Base-by-base conservation (phyloP, 2,888 invertebrate species). In the Lasioglossum lativentre region DNA sequence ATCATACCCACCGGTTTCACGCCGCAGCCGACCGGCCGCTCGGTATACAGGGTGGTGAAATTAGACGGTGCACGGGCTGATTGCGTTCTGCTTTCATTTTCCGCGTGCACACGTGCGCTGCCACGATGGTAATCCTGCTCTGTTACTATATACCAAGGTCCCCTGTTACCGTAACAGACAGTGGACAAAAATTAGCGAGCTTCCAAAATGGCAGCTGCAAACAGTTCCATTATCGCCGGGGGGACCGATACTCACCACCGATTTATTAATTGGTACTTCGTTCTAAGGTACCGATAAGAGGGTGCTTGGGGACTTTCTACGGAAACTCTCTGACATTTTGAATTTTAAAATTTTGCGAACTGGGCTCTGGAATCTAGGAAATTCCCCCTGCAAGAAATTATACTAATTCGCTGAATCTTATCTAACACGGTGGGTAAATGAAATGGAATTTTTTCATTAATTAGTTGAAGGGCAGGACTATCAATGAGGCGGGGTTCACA, bases 1-100 rank as follows among this genome's bases (percentile, higher is more conserved):
- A 93, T 93, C 93, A 93, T 93, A 93, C 92, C 92, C 93, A 93
- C 93, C 93, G 93, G 93, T 93, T 93, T 93, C 93, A 92, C 93
- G 93, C 93, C 93, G 87, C 90, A 88, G 84, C 91, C 83, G 85
- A 88, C 82, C 89, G 78, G 78, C 73, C 82, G 85, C 56, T 34
- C 70, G 75, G 77, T 89, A 70, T 90, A 90, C 88, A 79, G 90
- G 90, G 90, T 90, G 90, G 86, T 70, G 78, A 82, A 88, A 89
- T 89, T 85, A 79, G 80, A 90, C 86, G 73, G 66, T 45, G 52
- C 27, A 4, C n/a, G 34, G 68, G 45, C 27, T 45, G 16, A 27
- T 40, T 38, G 74, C 42, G 38, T 38, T 66, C 70, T 63, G 72
- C 72, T 66, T 79, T 66, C 38, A 76, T 77, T 56, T 77, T 73